Percentiles rank a stretch among this genome's conserved stretches.
Evolutionary conservation across 2,888 invertebrate species (phyloP).

Genomic region (Macrosoma leucophasiata): DNA sequence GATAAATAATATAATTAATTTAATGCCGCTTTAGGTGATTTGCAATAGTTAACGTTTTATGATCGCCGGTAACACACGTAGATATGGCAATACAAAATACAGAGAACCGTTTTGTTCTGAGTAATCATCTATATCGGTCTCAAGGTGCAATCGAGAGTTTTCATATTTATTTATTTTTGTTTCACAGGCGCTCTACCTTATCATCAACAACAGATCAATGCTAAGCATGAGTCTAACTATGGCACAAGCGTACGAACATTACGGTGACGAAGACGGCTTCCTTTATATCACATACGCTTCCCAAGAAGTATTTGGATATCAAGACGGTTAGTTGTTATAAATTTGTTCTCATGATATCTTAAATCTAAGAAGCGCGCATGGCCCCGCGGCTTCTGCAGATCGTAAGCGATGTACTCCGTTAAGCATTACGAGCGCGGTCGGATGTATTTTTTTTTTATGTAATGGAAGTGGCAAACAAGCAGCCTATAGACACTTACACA

Average conservation of each 20-base stretch:
- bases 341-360: too few species aligned
- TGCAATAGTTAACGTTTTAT: conserved; percentile 10
- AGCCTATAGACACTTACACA: too few species aligned
- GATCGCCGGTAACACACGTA: conserved; percentile 7
- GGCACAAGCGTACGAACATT: conserved; percentile 85
- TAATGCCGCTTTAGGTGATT: conserved; percentile 1
- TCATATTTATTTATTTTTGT: conserved; percentile 11
- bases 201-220: conserved; percentile 89
- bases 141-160: background rate
- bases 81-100: conserved; percentile 5
- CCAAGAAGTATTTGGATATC: conserved; percentile 89
- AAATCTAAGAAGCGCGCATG: too few species aligned
- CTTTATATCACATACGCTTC: conserved; percentile 93
- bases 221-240: conserved; percentile 87
- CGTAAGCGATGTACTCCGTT: too few species aligned
- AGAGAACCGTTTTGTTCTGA: background rate
- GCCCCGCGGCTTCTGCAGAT: too few species aligned
- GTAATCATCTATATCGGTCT: background rate
- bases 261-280: conserved; percentile 89
- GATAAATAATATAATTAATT: conserved; percentile 18
- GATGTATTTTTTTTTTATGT: too few species aligned
- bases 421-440: too few species aligned
- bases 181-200: conserved; percentile 84
- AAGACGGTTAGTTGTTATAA: conserved; percentile 59
- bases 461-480: too few species aligned